Base-by-base conservation (phyloP, 1,140 invertebrate species). In the Macrotrachela quadricornifera region DNA sequence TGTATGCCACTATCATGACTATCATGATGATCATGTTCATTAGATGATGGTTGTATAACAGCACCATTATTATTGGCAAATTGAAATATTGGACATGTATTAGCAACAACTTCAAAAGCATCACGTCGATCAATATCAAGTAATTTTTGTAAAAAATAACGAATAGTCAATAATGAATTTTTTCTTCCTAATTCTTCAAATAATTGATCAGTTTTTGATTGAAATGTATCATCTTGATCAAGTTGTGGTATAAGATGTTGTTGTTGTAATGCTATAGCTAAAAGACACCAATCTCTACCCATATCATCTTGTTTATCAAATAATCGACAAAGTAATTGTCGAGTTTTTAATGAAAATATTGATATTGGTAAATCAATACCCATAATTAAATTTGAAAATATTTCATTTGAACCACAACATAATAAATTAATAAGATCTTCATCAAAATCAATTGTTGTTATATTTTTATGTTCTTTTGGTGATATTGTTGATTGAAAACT, bases 241-340 rank as follows among this genome's bases (percentile, higher is more conserved):
- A 76, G 54, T 17, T 66, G 62, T 12, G 75, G 75, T 14, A 78
- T 57, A 47, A 70, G 64, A 46, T 77, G 73, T 21, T 72, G 64
- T 49, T 80, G 66, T 18, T 80, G 81, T 36, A 85, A 65, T 55
- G 77, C 73, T 1, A 85, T 76, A 6, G 81, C 81, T 36, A 85
- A 64, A 51, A 85, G 71, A 64, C 80, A 83, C 82, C 82, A 85
- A 63, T 85, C 82, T 57, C 78, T 71, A 12, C 83, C 83, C 62
- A 82, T 77, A 3, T 76, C 73, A 63, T 85, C 81, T 10, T 79
- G 75, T 1, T 81, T 80, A 69, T 86, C 83, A 13, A 86, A 67
- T 50, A 81, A 65, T 18, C 74, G 66, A 50, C 78, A 77, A 14
- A 71, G 57, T 40, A 62, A 56, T 54, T 72, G 68, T 21, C 73